Evolutionary conservation across 2,113 vertebrate species (phyloP), one percentile per base, ranked within the genome.

Genomic region (Sinocyclocheilus rhinocerous): DNA sequence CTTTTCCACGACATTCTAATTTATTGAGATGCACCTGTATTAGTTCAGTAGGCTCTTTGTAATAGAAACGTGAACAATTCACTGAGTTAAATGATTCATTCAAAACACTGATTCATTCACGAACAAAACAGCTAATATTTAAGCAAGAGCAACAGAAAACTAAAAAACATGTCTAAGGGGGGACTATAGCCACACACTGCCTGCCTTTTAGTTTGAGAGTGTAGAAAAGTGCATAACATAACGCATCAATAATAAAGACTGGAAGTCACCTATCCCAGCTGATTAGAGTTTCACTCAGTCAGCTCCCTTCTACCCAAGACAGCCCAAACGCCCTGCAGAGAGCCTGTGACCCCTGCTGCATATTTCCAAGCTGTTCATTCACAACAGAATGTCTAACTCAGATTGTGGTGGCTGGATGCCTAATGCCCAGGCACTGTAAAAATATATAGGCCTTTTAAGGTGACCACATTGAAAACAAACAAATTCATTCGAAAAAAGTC

Each of bases 201-300:
- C 15, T 42, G 10, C 13, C 16, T 85, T 50, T 67, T 70, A 33
- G 36, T 69, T 72, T 84, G 50, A 63, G 69, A 82, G 55, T 42
- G 15, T 75, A 39, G 69, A 24, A 52, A 61, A 72, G 81, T 50
- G 42, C 33, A 70, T 55, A 48, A 13, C 20, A 88, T 83, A 69
- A 3, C 33, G 33, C 39, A 57, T 67, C 26, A 36, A 80, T 84
- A 84, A 79, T 83, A 79, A 45, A 81, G 59, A 3, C 36, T 70
- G 87, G 89, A 90, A 84, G 84, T 80, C 83, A 82, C 82, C 83
- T 85, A 80, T 87, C 80, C 57, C 79, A 81, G 55, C 87, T 90
- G 48, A 81, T 90, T 88, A 90, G 48, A 39, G 65, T 84, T 89
- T 70, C 89, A 86, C 84, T 90, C 87, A 85, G 75, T 90, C 89